Percentiles rank a stretch among this genome's conserved stretches.
These are phyloP conservation scores for Latrodectus geometricus DNA, from an alignment of 1,140 invertebrate genomes.

Conservation along the genomic window DNA sequence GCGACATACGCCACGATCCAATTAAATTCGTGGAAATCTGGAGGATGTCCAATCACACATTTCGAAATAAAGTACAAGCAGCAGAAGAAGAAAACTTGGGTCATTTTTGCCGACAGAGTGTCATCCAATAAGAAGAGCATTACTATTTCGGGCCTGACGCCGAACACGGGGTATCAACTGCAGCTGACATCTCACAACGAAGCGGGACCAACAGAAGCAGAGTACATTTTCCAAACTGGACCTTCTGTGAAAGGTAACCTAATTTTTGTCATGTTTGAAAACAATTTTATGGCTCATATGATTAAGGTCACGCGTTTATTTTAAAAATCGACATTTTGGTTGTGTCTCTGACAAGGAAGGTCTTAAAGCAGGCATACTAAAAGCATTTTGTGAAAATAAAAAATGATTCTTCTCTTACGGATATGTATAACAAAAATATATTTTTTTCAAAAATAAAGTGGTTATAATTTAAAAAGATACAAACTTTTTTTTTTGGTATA, in stretches of 20 bases:
- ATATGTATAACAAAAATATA: too few relatives aligned
- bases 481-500: too few relatives aligned
- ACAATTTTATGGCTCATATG: too few relatives aligned
- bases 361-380: too few relatives aligned
- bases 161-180: slow-evolving; percentile 86
- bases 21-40: slow-evolving; percentile 91
- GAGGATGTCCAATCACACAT: slow-evolving; percentile 94
- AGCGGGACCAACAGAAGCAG: slow-evolving; percentile 85
- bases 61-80: slow-evolving; percentile 68
- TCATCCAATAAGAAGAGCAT: slow-evolving; percentile 54
- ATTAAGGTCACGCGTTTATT: too few relatives aligned
- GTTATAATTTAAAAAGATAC: too few relatives aligned
- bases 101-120: slow-evolving; percentile 46
- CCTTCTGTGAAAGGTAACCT: slow-evolving; percentile 71
- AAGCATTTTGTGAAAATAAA: too few relatives aligned
- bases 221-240: slow-evolving; percentile 82
- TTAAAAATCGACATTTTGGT: too few relatives aligned
- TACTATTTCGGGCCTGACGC: slow-evolving; percentile 75
- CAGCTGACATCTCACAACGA: slow-evolving; percentile 91
- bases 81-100: slow-evolving; percentile 52
- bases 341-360: too few relatives aligned
- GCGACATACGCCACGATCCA: slow-evolving; percentile 91
- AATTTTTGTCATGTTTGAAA: background rate
- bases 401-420: too few relatives aligned
- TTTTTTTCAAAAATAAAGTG: too few relatives aligned